Base-by-base conservation (phyloP, 2,113 vertebrate species). In the Pseudopipra pipra region DNA sequence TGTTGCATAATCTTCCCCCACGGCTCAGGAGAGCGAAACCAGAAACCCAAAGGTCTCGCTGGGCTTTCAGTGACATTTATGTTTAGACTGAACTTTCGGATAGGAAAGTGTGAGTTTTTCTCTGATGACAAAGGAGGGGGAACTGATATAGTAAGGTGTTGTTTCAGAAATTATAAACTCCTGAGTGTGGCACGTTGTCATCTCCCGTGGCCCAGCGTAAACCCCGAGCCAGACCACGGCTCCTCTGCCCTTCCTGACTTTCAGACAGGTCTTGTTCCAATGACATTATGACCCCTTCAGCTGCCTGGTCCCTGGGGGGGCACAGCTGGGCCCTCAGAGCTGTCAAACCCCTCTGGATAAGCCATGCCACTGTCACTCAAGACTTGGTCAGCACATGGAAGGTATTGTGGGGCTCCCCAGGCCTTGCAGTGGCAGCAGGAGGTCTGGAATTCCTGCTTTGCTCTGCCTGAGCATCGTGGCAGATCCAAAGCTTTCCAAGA, bases 1-100 rank as follows among this genome's bases (percentile, higher is more conserved):
- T 96, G 93, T 97, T 97, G 96, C 96, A 96, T 96, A 96, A 96
- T 86, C 95, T 94, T 94, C 93, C 95, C 93, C 93, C 83, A 49
- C 75, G 46, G 90, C 90, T 87, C 90, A 62, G 86, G 83, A 93
- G 96, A 95, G 80, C 25, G 92, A 97, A 96, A 96, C 96, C 82
- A 72, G 76, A 97, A 93, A 93, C 63, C 61, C 93, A 95, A 96
- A 97, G 90, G 90, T 95, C 96, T 97, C 54, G 0, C 86, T 95
- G 96, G 92, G 95, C 77, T 94, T 85, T 92, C 86, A 63, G 92
- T 96, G 96, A 96, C 96, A 96, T 96, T 97, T 97, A 39, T 96
- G 91, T 95, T 96, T 93, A 94, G 96, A 81, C 94, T 97, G 92
- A 96, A 93, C 94, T 93, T 96, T 96, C 88, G 61, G 95, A 65